These are phyloP conservation scores for Odontomachus brunneus DNA, from an alignment of 1,140 invertebrate species.

Conservation along the genomic window DNA sequence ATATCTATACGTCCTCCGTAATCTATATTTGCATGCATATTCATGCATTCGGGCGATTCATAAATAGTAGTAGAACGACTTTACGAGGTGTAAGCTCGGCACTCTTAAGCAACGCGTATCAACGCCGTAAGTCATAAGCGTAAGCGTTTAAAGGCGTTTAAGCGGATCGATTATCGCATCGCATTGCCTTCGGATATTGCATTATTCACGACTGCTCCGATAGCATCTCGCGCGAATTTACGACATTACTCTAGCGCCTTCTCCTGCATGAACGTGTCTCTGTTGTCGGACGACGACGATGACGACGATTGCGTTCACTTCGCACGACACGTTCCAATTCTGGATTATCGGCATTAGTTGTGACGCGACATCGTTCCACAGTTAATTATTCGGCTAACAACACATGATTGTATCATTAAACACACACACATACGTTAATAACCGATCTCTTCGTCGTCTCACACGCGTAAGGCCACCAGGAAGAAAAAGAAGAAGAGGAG, in stretches of 20 bases:
- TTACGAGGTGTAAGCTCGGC: too few species aligned
- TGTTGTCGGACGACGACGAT: too few species aligned
- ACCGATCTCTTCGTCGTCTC: neutral
- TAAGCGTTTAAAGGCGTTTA: neutral
- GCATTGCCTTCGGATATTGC: neutral
- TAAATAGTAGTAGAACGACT: too few species aligned
- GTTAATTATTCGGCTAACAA: neutral
- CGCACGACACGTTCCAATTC: neutral
- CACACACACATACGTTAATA: conserved; percentile 16
- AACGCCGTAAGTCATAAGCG: too few species aligned
- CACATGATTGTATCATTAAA: neutral
- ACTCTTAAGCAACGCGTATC: too few species aligned
- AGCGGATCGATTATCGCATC: neutral
- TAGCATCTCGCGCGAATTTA: neutral
- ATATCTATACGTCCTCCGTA: too few species aligned
- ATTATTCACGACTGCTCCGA: neutral
- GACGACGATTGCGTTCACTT: neutral
- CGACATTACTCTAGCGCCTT: neutral
- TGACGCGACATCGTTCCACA: neutral
- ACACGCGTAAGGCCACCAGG: neutral
- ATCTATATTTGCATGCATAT: too few species aligned
- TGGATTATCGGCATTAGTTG: too few species aligned
- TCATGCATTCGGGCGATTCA: too few species aligned
- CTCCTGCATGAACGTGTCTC: neutral
- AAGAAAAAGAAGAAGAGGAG: neutral